Base-by-base conservation (phyloP, 2,113 vertebrate species). In the Perca schrenkii region DNA sequence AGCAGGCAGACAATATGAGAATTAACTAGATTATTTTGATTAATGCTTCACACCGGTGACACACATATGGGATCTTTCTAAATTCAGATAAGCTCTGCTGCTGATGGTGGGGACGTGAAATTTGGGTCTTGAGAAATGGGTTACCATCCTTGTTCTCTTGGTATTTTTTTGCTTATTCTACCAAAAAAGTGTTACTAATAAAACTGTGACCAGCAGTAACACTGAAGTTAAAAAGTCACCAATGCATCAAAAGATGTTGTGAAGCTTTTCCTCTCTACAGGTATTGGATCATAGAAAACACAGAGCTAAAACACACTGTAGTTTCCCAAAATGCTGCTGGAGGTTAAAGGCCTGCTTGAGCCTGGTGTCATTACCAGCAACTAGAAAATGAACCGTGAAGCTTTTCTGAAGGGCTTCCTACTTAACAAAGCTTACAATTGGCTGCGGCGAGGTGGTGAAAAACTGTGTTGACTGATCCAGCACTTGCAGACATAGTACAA, bases 331-430 rank as follows among this genome's bases (percentile, higher is more conserved):
- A 77, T 54, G 60, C 74, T 34, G 72, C 54, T n/a, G 82, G 36
- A 83, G 82, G 75, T 83, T 22, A 77, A 77, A 71, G 77, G 77
- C 56, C 74, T 64, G 61, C 0, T 68, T 58, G 75, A 86, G 85
- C 64, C 73, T 47, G 82, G 81, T 84, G 80, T 92, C 88, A 85
- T 91, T 92, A 91, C 88, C 79, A 88, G 79, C 79, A 65, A 72
- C 53, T 72, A 40, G 77, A 91, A 90, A 91, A 87, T 80, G 62
- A 89, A 82, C 67, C 89, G 43, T 89, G 81, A 88, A 80, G 70
- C 70, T 62, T 82, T 77, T 77, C 77, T 83, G 36, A 36, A 81
- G 74, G 86, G 50, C 60, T 54, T 86, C 79, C 81, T 83, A 70
- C 83, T 89, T 87, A 85, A 89, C 88, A 86, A 90, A 85, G 88